Evolutionary conservation across 2,113 vertebrate genomes (phyloP), one percentile per base, ranked within the genome.

Genomic region (Cynocephalus volans): DNA sequence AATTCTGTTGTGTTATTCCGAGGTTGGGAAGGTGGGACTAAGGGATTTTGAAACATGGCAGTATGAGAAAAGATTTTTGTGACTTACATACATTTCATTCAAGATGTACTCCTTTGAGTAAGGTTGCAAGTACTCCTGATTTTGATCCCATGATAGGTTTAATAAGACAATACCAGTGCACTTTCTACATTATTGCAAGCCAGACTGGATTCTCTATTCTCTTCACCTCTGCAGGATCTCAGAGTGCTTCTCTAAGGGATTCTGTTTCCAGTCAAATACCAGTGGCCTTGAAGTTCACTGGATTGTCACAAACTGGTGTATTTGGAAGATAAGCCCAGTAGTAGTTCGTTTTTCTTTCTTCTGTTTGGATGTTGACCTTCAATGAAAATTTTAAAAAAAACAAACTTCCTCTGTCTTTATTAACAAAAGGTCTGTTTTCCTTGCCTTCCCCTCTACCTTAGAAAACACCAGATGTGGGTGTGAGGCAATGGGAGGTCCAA

Each of bases 251-350:
- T 96, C 21, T 56, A 96, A 75, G 21, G 64, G n/a, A 90, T 90
- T 97, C 76, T 88, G 31, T 95, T 95, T 98, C 67, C 28, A 88
- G 91, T 81, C 15, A 87, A 96, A 92, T 91, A 79, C 28, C 26
- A 88, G 52, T 36, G 91, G 50, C 26, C 41, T 79, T 82, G 41
- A 67, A 21, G 10, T 88, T 93, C 88, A 95, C 60, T 81, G 81
- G 77, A 82, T 90, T 95, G 79, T 80, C 73, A 93, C 56, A 93
- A 91, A 77, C 95, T 88, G 65, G 85, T 86, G 85, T 33, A 92
- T 93, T 95, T 93, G 45, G 77, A 95, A 96, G 93, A 95, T 93
- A 97, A 96, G 50, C 85, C 72, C 65, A 90, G 88, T 81, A 91
- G 21, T 90, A 87, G 54, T 72, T 95, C 60, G 83, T 87, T 95